A percentile compares a stretch with the other conserved stretches of the same genome.
Evolutionary conservation across 30 jellyfish, hydroid and myxozoan genomes (phyloP).

Genomic region (Aurelia sp.): DNA sequence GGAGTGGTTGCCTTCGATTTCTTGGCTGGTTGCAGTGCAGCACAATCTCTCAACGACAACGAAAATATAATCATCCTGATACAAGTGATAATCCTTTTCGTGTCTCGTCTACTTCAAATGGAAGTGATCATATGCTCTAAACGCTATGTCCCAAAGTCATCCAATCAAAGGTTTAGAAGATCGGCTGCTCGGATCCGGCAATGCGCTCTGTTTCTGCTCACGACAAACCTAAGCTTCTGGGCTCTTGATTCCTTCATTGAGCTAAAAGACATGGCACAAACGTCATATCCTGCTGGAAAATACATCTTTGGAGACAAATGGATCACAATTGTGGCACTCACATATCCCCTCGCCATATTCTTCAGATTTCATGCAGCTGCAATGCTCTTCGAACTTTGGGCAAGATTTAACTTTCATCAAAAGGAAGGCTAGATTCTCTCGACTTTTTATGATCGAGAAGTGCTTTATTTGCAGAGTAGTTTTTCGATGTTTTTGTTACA

Average conservation of each 20-base stretch:
- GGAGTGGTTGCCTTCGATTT: constrained; percentile 36
- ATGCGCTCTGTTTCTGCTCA: constrained; percentile 15
- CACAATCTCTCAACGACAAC: background rate
- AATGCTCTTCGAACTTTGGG: constrained; percentile 50
- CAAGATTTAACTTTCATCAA: background rate
- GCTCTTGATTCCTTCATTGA: constrained; percentile 42
- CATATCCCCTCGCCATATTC: constrained; percentile 40
- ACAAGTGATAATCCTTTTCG: constrained; percentile 18
- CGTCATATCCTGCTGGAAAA: constrained; percentile 35
- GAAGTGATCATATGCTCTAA: background rate
- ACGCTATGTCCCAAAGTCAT: background rate
- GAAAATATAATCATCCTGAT: background rate
- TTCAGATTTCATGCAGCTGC: constrained; percentile 53
- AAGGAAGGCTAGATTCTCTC: too few species aligned
- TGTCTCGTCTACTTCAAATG: constrained; percentile 1
- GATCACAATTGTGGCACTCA: background rate
- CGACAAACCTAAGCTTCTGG: constrained; percentile 43
- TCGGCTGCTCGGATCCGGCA: constrained; percentile 24
- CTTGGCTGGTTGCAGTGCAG: constrained; percentile 9
- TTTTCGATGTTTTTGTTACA: too few species aligned
- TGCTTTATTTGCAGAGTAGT: too few species aligned
- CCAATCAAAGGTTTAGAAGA: background rate
- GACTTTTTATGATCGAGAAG: too few species aligned
- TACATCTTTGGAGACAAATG: constrained; percentile 14
- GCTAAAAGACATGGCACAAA: constrained; percentile 12